These are phyloP conservation scores for Galaxea fascicularis DNA, from an alignment of 92 coral and sea anemone genomes.

Conservation along the genomic window DNA sequence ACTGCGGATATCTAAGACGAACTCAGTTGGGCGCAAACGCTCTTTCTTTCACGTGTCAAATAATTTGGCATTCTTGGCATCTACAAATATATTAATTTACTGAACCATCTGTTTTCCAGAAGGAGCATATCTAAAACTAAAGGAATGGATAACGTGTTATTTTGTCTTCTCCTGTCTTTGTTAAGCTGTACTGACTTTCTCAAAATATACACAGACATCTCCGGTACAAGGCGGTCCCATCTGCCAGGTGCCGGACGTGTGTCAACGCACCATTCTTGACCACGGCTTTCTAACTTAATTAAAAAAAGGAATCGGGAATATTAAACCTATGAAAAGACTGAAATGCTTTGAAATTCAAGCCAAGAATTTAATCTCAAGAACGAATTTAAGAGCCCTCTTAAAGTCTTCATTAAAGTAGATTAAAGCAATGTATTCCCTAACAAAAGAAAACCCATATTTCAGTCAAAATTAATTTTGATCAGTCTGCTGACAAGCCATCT, in stretches of 20 bases:
- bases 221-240: neutral
- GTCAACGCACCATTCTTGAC: slow-evolving; percentile 10
- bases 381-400: slow-evolving; percentile 1
- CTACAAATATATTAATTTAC: neutral
- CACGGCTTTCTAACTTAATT: neutral
- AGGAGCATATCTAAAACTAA: neutral
- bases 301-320: neutral
- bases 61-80: neutral
- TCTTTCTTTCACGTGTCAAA: no score
- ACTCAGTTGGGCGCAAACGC: no score
- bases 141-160: neutral
- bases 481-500: slow-evolving; percentile 33
- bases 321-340: neutral
- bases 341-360: slow-evolving; percentile 25
- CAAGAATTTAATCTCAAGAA: neutral
- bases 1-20: no score
- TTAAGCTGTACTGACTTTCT: no score
- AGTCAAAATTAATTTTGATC: neutral
- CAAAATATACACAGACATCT: neutral
- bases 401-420: neutral
- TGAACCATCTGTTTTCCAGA: neutral
- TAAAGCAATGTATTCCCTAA: slow-evolving; percentile 6
- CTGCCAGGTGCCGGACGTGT: slow-evolving; percentile 14
- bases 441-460: neutral
- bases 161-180: no score